Conservation (phyloP, 1,140 invertebrate species). For the Drosophila prosaltans region DNA sequence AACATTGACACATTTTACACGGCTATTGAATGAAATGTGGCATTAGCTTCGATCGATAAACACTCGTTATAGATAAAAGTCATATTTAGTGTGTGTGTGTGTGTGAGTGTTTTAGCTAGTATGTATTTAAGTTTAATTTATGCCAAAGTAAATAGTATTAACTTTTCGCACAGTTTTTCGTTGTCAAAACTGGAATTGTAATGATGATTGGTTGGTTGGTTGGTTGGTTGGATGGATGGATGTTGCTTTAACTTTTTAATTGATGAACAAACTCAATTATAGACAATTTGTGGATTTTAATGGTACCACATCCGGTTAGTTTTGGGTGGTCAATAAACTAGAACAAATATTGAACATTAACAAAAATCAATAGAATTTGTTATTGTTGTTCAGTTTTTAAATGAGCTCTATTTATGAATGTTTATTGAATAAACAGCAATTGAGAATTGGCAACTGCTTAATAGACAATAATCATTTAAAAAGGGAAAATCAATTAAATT, state of each 20-base stretch:
- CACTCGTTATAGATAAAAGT: no score
- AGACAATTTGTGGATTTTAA: constrained; percentile 47
- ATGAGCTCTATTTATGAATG: constrained; percentile 10
- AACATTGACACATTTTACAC: no score
- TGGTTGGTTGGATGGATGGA: not conserved
- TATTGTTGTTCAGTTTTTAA: not conserved
- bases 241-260: constrained; percentile 34
- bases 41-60: no score
- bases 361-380: constrained; percentile 20
- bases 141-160: constrained; percentile 1
- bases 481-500: not conserved
- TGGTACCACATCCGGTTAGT: constrained; percentile 44
- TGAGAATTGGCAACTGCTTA: not conserved
- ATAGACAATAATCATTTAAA: not conserved
- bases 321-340: constrained; percentile 37
- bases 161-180: constrained; percentile 6
- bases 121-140: constrained; percentile 6
- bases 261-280: constrained; percentile 49
- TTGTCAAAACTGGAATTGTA: constrained; percentile 6
- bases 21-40: no score
- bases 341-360: constrained; percentile 18
- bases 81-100: not conserved
- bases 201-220: constrained; percentile 2
- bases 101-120: not conserved
- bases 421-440: not conserved